Conservation (phyloP, 2,888 invertebrate genomes). For the Thereva unica region DNA sequence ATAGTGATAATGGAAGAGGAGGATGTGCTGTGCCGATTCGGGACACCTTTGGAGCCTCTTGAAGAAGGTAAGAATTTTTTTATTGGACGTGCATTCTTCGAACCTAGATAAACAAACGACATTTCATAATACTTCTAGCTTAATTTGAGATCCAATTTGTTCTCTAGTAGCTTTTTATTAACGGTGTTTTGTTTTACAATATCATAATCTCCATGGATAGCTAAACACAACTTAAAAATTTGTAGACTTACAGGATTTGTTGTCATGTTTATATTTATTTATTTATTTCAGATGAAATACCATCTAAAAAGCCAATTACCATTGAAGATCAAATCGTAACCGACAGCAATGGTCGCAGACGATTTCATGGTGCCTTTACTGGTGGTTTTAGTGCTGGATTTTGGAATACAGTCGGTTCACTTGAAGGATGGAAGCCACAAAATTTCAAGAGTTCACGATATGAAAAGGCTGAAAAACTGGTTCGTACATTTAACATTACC, state of each 20-base stretch:
- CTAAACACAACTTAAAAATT: no score
- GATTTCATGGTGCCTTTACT: slow-evolving; percentile 99
- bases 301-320: slow-evolving; percentile 77
- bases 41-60: slow-evolving; percentile 78
- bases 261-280: neutral
- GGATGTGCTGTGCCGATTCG: slow-evolving; percentile 71
- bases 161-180: neutral
- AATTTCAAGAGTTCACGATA: slow-evolving; percentile 86
- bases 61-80: slow-evolving; percentile 73
- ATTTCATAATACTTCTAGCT: neutral
- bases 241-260: no score
- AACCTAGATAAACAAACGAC: neutral
- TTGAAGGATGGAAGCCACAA: slow-evolving; percentile 92
- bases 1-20: slow-evolving; percentile 61
- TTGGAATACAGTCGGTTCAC: slow-evolving; percentile 93
- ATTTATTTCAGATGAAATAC: slow-evolving; percentile 70
- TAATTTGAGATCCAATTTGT: neutral
- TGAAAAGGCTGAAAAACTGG: slow-evolving; percentile 63
- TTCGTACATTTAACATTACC: slow-evolving; percentile 17
- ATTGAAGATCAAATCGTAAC: slow-evolving; percentile 87
- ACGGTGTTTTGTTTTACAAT: no score
- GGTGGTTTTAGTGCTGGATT: slow-evolving; percentile 98
- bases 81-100: neutral
- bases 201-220: no score
- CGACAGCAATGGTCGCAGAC: slow-evolving; percentile 83